Evolutionary conservation across 2,797 vertebrate genomes (phyloP), one percentile per base, ranked within the genome.

Genomic region (Atherinosoma microstoma): DNA sequence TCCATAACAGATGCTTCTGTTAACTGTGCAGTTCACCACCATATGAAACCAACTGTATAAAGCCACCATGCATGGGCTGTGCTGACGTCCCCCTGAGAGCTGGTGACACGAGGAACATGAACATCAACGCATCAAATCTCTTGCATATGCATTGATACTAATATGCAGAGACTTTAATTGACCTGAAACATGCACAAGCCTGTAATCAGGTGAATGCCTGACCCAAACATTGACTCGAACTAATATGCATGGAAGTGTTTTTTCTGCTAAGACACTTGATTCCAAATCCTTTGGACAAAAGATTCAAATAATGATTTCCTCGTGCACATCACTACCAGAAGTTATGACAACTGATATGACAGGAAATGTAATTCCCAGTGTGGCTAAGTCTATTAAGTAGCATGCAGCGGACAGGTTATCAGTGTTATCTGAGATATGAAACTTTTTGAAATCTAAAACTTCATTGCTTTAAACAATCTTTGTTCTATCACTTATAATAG

Each of bases 31-130:
- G 40, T 78, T 83, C 58, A 47, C 54, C 32, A 27, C 70, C 67
- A 29, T 67, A 63, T 84, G 72, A 83, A 76, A 74, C 70, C 58
- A 20, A 22, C 9, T 29, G 35, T 65, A 66, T 74, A 78, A 85
- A 76, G 74, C 75, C 73, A 71, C 34, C 20, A 57, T 56, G 58
- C 24, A 34, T 62, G 58, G 65, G 56, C 38, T 65, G 61, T 8
- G 35, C 75, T 80, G 61, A 73, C 64, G 53, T 30, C 57, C 82
- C 80, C 65, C 27, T 22, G 78, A 79, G 80, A 76, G 58, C 32
- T 30, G 58, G 70, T 81, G 73, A 54, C 69, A 15, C 20, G 0
- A 22, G 27, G 65, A 57, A 70, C 72, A 70, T 66, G 20, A 11
- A 62, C 61, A 62, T 74, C 59, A 54, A 63, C 72, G 58, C 74